Evolutionary conservation across 2,888 invertebrate species (phyloP).

Genomic region (Sarcophaga caerulescens): DNA sequence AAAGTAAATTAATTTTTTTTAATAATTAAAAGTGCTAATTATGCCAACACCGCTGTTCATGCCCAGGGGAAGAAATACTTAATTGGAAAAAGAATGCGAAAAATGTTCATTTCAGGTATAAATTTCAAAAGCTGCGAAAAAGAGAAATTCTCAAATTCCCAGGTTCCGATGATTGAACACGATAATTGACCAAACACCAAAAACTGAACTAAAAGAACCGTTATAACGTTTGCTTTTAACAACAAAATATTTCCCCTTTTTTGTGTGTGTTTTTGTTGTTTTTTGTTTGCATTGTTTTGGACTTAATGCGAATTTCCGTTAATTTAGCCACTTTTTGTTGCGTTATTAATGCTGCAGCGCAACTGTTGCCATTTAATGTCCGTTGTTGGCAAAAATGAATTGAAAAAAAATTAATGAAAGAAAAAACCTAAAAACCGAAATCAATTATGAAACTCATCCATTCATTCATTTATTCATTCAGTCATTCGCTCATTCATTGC

Average conservation of each 20-base stretch:
- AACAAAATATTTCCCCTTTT: slow-evolving; percentile 45
- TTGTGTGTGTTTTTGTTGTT: background rate
- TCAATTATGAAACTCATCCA: slow-evolving; percentile 66
- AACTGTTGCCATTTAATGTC: background rate
- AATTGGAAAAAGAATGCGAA: slow-evolving; percentile 23
- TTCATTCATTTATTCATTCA: background rate
- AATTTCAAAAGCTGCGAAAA: slow-evolving; percentile 27
- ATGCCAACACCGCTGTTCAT: background rate
- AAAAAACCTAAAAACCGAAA: slow-evolving; percentile 50
- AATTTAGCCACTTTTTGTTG: slow-evolving; percentile 55
- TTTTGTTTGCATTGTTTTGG: slow-evolving; percentile 2
- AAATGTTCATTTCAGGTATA: slow-evolving; percentile 18
- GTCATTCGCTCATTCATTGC: slow-evolving; percentile 37
- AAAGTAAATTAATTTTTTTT: too few species aligned
- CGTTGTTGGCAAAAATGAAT: slow-evolving; percentile 45
- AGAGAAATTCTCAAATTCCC: slow-evolving; percentile 43
- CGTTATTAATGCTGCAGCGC: background rate
- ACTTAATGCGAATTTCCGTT: slow-evolving; percentile 66
- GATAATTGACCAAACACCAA: slow-evolving; percentile 47
- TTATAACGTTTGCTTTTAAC: slow-evolving; percentile 44
- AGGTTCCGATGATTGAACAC: slow-evolving; percentile 65
- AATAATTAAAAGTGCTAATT: too few species aligned
- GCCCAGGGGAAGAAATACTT: background rate
- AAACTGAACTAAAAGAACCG: slow-evolving; percentile 46
- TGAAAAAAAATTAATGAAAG: slow-evolving; percentile 28